Evolutionary conservation across 2,113 vertebrate species (phyloP), one percentile per base, ranked within the genome.

Genomic region (Fukomys damarensis): DNA sequence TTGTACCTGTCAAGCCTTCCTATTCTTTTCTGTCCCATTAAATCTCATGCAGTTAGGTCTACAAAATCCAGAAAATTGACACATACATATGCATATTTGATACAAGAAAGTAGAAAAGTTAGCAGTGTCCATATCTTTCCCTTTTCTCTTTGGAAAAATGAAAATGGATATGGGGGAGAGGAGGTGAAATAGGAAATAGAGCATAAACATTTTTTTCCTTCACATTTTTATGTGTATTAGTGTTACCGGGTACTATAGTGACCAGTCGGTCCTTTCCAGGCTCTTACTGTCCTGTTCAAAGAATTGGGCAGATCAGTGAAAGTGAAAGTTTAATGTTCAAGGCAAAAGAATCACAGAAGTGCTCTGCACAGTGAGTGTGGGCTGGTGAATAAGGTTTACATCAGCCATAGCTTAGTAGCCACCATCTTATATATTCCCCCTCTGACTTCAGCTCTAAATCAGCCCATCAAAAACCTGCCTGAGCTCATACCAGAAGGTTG

Each of bases 61-160:
- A 76, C 49, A 74, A 81, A 93, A 81, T 95, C 49, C 72, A 89
- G 17, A 66, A 35, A 89, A 66, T 58, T 43, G 85, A 43, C 32
- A 52, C 26, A 65, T 56, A 86, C 4, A 41, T 61, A 41, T 65
- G 20, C 46, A 80, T 26, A 35, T 65, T 63, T 32, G 80, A 58
- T 66, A 46, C 10, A 68, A 90, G 58, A 95, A 52, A 90, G 68
- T 80, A 92, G 81, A 83, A 81, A 87, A 83, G 24, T 54, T 72
- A 76, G 24, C 13, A 3, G 12, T 81, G 89, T 90, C 86, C 59
- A 90, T 68, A 52, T 88, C 38, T 92, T 54, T 9, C 35, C 9
- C 38, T 90, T 22, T 72, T 81, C 52, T 86, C 80, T 95, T 76
- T 54, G 35, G 52, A 90, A 77, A 77, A 32, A 43, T 59, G 43